phyloP scores from a whole-genome alignment of 2,888 invertebrate species.

The Chrysopilus asiliformis region DNA sequence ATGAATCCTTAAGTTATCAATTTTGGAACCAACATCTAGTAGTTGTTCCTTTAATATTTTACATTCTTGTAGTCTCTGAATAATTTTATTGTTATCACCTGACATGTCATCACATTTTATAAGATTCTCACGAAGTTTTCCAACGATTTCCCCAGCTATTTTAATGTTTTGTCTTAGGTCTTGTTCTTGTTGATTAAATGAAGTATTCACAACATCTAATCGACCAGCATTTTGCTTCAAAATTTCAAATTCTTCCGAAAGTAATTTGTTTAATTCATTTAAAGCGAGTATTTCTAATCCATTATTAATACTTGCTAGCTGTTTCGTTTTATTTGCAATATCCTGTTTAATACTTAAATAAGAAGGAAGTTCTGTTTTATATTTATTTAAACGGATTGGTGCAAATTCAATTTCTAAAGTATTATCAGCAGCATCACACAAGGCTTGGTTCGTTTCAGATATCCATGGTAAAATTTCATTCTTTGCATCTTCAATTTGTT shows the following conservation, averaged over 20 bases:
- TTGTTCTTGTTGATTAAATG: slow-evolving; percentile 61
- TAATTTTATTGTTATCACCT: slow-evolving; percentile 72
- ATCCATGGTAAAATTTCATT: slow-evolving; percentile 75
- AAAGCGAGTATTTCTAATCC: slow-evolving; percentile 57
- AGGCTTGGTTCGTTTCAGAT: slow-evolving; percentile 61
- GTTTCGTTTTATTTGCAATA: slow-evolving; percentile 64
- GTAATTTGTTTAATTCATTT: slow-evolving; percentile 45
- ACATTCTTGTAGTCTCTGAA: slow-evolving; percentile 63
- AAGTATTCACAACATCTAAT: slow-evolving; percentile 57
- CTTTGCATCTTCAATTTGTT: slow-evolving; percentile 77
- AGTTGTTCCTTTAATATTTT: slow-evolving; percentile 58
- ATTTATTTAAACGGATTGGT: slow-evolving; percentile 63
- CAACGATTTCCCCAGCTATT: slow-evolving; percentile 51
- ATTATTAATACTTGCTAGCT: slow-evolving; percentile 62
- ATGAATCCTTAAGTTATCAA: slow-evolving; percentile 53
- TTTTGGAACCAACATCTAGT: slow-evolving; percentile 49
- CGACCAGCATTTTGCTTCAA: slow-evolving; percentile 59
- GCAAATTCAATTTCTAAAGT: slow-evolving; percentile 70
- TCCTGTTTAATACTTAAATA: slow-evolving; percentile 63
- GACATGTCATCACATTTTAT: slow-evolving; percentile 81
- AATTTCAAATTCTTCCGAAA: slow-evolving; percentile 64
- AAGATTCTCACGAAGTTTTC: slow-evolving; percentile 65
- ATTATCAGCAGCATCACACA: slow-evolving; percentile 62
- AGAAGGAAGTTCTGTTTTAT: slow-evolving; percentile 71
- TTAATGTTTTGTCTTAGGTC: slow-evolving; percentile 59